Base-by-base conservation (phyloP, 2,888 invertebrate species). In the Dasypogon diadema region DNA sequence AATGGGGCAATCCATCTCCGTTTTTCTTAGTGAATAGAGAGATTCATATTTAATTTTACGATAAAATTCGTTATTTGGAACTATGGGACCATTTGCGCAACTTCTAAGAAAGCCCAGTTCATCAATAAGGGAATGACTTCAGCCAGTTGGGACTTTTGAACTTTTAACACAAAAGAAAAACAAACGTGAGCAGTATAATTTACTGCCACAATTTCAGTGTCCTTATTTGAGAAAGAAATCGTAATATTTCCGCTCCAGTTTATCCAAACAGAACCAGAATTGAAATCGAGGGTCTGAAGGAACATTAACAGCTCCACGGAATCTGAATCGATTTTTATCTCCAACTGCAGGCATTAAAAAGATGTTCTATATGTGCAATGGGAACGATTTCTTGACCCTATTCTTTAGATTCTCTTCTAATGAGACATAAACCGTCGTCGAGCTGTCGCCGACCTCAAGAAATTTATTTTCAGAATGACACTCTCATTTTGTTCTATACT, bases 351-450 rank as follows among this genome's bases (percentile, higher is more conserved):
- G 58, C 18, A 18, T 2, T n/a, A 4, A 12, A 18, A 18, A 46
- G 42, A 8, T 21, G 22, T 42, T 24, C 26, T 24, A 26, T n/a
- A 14, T 24, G 56, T 26, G 2, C n/a, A 26, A 24, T 1, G 22
- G 8, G 55, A 73, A 34, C 10, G 16, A 58, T 73, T 73, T 73
- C 73, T 73, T 73, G 73, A 58, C 73, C 73, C 24, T 22, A 73
- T 73, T 73, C 46, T 56, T 58, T 5, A n/a, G 24, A 42, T 58
- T 46, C 22, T 26, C n/a, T n/a, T 46, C 46, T 73, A 73, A 73
- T 73, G 73, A 73, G 56, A 73, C 73, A 56, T 56, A 73, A 73
- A 73, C 46, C 26, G 58, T 73, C 73, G 56, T 73, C 73, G 56
- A 30, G 16, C 16, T 58, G 73, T 56, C 73, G 73, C 73, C 73